Evolutionary conservation across 1,140 invertebrate genomes (phyloP).

Genomic region (Leptopilina clavipes): DNA sequence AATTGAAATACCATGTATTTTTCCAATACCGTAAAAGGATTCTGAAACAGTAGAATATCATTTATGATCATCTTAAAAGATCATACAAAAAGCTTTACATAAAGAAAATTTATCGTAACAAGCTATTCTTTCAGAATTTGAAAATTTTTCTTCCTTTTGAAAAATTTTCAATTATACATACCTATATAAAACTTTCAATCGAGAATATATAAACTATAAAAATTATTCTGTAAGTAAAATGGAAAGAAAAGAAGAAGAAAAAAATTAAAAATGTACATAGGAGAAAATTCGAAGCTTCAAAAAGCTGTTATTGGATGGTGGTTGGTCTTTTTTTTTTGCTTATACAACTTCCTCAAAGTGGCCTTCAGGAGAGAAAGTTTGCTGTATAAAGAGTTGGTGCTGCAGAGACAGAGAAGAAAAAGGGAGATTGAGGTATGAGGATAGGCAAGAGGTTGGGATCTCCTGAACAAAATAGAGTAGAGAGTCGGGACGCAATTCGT

Average conservation of each 20-base stretch:
- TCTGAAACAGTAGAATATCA: too few species aligned
- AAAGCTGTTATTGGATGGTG: constrained; percentile 9
- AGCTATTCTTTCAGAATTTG: too few species aligned
- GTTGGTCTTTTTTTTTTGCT: constrained; percentile 3
- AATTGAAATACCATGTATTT: too few species aligned
- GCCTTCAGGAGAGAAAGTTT: constrained; percentile 24
- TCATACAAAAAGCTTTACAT: too few species aligned
- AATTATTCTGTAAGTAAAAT: not conserved
- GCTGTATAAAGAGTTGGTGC: constrained; percentile 25
- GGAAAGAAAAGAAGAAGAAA: not conserved
- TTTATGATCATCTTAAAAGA: too few species aligned
- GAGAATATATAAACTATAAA: too few species aligned
- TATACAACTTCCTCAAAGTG: not conserved
- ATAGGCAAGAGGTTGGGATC: not conserved
- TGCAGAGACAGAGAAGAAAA: not conserved
- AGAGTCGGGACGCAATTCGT: not conserved
- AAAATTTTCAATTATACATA: too few species aligned
- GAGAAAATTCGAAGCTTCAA: not conserved
- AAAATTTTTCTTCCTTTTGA: too few species aligned
- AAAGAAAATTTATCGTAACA: too few species aligned
- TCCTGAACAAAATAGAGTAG: not conserved
- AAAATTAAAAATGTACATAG: constrained; percentile 13
- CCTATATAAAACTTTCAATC: too few species aligned
- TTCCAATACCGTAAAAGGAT: too few species aligned
- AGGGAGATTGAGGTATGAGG: constrained; percentile 5